Conservation (phyloP, 2,888 invertebrate genomes). For the Caenorhabditis sp. region DNA sequence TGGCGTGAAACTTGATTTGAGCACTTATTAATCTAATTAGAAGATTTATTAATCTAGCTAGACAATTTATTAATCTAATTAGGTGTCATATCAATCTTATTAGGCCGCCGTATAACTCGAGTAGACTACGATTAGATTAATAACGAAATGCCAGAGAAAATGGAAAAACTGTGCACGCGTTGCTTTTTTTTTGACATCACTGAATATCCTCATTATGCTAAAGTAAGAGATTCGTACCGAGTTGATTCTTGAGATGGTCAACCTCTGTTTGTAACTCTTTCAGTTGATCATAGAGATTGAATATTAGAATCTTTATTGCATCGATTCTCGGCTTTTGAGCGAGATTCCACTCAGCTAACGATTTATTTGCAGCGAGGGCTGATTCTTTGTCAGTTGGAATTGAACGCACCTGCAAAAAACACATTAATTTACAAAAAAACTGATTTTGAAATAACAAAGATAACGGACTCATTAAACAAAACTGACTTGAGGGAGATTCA, state of each 20-base stretch:
- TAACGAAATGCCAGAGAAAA: too few species aligned
- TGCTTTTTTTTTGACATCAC: too few species aligned
- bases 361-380: conserved; percentile 90
- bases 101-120: too few species aligned
- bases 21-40: too few species aligned
- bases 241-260: conserved; percentile 86
- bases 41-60: too few species aligned
- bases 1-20: too few species aligned
- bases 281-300: conserved; percentile 82
- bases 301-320: conserved; percentile 82
- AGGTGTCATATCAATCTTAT: too few species aligned
- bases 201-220: too few species aligned
- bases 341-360: conserved; percentile 92
- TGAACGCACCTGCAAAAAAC: conserved; percentile 84
- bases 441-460: too few species aligned
- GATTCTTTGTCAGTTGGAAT: conserved; percentile 87
- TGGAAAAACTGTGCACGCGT: too few species aligned
- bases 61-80: too few species aligned
- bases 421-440: background rate
- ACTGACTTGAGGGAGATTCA: conserved; percentile 73
- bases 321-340: conserved; percentile 88
- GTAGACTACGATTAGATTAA: too few species aligned
- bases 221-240: conserved; percentile 83
- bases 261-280: conserved; percentile 81
- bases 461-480: background rate